A percentile compares a stretch with the other conserved stretches of the same genome.
Evolutionary conservation across 1,140 invertebrate genomes (phyloP).

Genomic region (Adoxophyes honmai): DNA sequence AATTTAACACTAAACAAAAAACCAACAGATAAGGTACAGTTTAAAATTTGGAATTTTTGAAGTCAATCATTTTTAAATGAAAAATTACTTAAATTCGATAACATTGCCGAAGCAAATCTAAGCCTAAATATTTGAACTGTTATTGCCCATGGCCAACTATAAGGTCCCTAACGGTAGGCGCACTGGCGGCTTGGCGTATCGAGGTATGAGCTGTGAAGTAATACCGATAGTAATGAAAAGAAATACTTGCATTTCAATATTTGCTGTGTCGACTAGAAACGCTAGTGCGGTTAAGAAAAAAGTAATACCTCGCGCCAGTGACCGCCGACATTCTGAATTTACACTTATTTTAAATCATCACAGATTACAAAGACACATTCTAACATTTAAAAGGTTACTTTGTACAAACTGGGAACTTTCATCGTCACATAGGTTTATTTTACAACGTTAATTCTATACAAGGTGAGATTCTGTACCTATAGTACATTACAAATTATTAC

Average conservation of each 20-base stretch:
- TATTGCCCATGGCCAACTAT: neutral
- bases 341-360: slow-evolving; percentile 42
- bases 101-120: neutral
- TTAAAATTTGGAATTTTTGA: neutral
- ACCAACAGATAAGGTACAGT: neutral
- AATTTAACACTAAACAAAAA: slow-evolving; percentile 5
- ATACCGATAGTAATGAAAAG: too few relatives aligned
- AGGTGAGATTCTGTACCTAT: slow-evolving; percentile 5
- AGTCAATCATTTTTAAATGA: neutral
- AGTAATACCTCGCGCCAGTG: too few relatives aligned
- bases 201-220: too few relatives aligned
- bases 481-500: neutral
- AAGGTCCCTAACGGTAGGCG: neutral
- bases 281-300: too few relatives aligned
- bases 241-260: too few relatives aligned
- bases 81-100: slow-evolving; percentile 1
- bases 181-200: too few relatives aligned
- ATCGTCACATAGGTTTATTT: neutral
- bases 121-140: slow-evolving; percentile 8
- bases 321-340: slow-evolving; percentile 18
- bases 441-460: neutral
- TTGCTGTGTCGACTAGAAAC: too few relatives aligned
- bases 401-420: neutral
- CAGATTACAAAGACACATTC: slow-evolving; percentile 29
- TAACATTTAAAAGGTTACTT: neutral